Evolutionary conservation across 1,140 invertebrate genomes (phyloP).

Genomic region (Pemphigus obesinymphae): DNA sequence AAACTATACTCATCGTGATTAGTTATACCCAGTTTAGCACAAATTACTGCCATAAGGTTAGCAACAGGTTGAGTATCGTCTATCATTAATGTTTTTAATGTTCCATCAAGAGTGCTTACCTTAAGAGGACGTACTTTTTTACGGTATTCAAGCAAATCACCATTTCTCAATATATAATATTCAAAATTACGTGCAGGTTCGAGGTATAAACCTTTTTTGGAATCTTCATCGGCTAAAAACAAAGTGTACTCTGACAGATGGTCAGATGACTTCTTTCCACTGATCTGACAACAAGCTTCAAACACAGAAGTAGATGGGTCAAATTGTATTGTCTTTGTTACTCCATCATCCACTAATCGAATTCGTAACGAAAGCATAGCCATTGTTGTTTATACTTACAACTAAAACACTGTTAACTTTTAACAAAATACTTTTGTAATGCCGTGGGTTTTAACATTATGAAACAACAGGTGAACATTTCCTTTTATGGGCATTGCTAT

Average conservation of each 20-base stretch:
- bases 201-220: slow-evolving; percentile 95
- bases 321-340: slow-evolving; percentile 97
- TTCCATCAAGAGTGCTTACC: slow-evolving; percentile 89
- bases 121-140: slow-evolving; percentile 85
- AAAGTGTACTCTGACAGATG: slow-evolving; percentile 90
- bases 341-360: slow-evolving; percentile 84
- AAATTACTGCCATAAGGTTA: slow-evolving; percentile 97
- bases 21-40: slow-evolving; percentile 96
- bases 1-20: slow-evolving; percentile 99
- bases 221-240: slow-evolving; percentile 94
- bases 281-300: slow-evolving; percentile 90
- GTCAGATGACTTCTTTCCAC: slow-evolving; percentile 87
- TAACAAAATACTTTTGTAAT: neutral
- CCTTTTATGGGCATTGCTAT: slow-evolving; percentile 37
- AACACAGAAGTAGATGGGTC: slow-evolving; percentile 88
- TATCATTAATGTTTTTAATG: slow-evolving; percentile 91
- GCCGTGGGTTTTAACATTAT: neutral
- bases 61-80: slow-evolving; percentile 96
- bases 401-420: neutral
- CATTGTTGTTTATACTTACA: slow-evolving; percentile 51
- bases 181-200: slow-evolving; percentile 88
- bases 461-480: slow-evolving; percentile 40
- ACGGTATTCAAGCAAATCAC: slow-evolving; percentile 91
- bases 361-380: slow-evolving; percentile 88
- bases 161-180: slow-evolving; percentile 93